phyloP scores from a whole-genome alignment of 2,113 vertebrate species.

The Nesoenas mayeri region DNA sequence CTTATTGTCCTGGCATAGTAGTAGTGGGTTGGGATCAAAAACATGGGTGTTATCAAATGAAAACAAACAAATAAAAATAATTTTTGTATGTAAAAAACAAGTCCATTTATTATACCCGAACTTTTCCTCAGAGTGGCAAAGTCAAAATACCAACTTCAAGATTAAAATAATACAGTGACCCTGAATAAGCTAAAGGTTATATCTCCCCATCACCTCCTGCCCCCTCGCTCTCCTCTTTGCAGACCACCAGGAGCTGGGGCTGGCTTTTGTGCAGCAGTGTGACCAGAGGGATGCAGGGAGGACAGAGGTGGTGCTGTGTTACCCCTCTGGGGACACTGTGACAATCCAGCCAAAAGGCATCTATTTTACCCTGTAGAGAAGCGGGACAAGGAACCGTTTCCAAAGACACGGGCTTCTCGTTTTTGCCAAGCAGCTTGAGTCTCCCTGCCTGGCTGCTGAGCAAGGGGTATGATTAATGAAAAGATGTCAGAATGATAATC shows the following conservation, averaged over 20 bases:
- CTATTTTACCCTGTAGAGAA: neutral
- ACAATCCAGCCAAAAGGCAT: neutral
- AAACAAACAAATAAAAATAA: neutral
- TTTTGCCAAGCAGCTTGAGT: conserved; percentile 70
- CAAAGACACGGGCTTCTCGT: conserved; percentile 51
- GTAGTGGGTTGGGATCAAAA: neutral
- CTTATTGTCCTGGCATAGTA: neutral
- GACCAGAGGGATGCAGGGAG: neutral
- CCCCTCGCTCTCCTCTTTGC: neutral
- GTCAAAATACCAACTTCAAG: neutral
- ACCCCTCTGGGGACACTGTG: neutral
- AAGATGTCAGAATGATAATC: conserved; percentile 85
- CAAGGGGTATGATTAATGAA: conserved; percentile 87
- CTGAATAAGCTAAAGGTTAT: neutral
- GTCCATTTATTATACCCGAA: neutral
- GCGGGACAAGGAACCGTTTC: conserved; percentile 5
- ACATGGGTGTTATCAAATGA: neutral
- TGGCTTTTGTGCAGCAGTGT: neutral
- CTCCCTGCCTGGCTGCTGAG: conserved; percentile 68
- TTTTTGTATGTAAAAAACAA: neutral
- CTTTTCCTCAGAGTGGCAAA: neutral
- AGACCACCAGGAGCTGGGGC: neutral
- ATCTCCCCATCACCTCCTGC: neutral
- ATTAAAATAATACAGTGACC: neutral
- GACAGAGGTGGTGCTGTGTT: neutral